phyloP scores from a whole-genome alignment of 2,113 vertebrate genomes.

The Gadus chalcogrammus region DNA sequence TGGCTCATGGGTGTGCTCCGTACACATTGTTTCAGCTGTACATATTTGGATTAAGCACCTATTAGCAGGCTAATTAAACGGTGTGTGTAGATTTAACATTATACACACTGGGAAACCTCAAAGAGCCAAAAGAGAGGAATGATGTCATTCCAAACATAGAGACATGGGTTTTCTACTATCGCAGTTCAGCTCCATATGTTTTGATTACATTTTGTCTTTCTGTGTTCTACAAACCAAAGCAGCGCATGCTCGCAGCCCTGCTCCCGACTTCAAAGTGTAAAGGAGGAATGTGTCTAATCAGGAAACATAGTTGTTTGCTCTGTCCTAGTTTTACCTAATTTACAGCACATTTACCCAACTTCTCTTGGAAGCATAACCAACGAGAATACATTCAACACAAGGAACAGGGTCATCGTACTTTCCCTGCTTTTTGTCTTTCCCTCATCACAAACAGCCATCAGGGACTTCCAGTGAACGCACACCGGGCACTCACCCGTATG shows the following conservation, averaged over 20 bases:
- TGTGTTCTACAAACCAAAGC: constrained; percentile 13
- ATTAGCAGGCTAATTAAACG: constrained; percentile 3
- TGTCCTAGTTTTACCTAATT: too few relatives aligned
- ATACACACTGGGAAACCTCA: too few relatives aligned
- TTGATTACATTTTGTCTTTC: constrained; percentile 43
- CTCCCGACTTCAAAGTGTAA: constrained; percentile 10
- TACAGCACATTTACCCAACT: too few relatives aligned
- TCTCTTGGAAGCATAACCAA: too few relatives aligned
- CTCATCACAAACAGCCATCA: too few relatives aligned
- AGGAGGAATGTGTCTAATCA: constrained; percentile 22
- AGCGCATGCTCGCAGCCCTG: constrained; percentile 2
- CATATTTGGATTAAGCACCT: background rate
- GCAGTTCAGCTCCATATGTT: constrained; percentile 28
- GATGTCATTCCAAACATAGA: too few relatives aligned
- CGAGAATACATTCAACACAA: too few relatives aligned
- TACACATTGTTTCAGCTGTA: background rate
- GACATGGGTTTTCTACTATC: background rate
- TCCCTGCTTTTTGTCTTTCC: too few relatives aligned
- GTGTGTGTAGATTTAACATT: background rate
- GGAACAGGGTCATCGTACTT: too few relatives aligned
- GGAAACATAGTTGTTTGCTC: background rate
- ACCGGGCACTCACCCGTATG: too few relatives aligned
- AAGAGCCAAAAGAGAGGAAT: too few relatives aligned
- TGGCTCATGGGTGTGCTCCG: background rate
- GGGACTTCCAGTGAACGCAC: too few relatives aligned